A percentile compares a stretch with the other conserved stretches of the same genome.
phyloP scores from a whole-genome alignment of 2,113 vertebrate species.

The Murina feae region DNA sequence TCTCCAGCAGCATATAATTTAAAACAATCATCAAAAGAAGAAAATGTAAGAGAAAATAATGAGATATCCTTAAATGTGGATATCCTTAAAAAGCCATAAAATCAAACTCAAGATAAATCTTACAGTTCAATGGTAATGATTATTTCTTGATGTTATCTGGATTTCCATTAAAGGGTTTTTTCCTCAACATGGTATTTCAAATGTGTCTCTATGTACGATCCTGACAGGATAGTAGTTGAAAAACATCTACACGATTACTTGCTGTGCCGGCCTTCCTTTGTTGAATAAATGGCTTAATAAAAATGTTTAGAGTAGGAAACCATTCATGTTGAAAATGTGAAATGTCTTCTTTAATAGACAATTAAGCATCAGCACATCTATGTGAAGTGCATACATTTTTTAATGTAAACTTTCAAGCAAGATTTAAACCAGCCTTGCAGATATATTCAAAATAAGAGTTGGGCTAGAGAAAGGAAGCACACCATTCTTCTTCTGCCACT shows the following conservation, averaged over 20 bases:
- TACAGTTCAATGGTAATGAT: constrained; percentile 3
- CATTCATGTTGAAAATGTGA: constrained; percentile 47
- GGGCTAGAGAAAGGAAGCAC: neutral
- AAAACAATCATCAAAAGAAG: constrained; percentile 24
- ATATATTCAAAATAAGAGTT: constrained; percentile 23
- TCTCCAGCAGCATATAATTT: neutral
- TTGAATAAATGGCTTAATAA: constrained; percentile 63
- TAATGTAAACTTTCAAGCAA: constrained; percentile 45
- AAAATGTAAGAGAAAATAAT: neutral
- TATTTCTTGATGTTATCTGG: neutral
- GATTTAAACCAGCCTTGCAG: constrained; percentile 22
- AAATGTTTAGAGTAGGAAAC: constrained; percentile 57
- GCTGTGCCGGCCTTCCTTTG: neutral
- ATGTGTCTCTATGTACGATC: neutral
- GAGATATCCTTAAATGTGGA: neutral
- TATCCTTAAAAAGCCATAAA: neutral
- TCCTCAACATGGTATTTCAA: neutral
- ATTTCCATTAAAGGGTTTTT: neutral
- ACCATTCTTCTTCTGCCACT: neutral
- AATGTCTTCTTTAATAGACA: constrained; percentile 61
- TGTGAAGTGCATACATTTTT: constrained; percentile 43
- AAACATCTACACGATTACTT: constrained; percentile 29
- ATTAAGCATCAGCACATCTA: constrained; percentile 51
- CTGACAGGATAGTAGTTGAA: constrained; percentile 10
- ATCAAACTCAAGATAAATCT: neutral